A percentile compares a stretch with the other conserved stretches of the same genome.
phyloP scores from a whole-genome alignment of 2,797 vertebrate genomes.

The Myoxocephalus aenaeus region DNA sequence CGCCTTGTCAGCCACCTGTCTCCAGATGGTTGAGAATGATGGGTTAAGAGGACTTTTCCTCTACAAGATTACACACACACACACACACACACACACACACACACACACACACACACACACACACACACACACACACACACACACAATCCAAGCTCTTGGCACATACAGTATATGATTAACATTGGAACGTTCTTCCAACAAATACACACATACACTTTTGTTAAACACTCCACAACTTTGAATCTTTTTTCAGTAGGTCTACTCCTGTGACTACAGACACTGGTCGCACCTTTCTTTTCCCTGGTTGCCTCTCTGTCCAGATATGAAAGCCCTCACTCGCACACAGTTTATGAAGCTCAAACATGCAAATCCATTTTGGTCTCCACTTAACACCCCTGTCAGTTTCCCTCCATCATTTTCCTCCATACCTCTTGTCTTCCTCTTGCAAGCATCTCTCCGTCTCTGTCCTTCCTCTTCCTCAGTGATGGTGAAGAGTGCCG shows the following conservation, averaged over 20 bases:
- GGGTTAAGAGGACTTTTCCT: conserved; percentile 22
- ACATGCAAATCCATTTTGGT: background rate
- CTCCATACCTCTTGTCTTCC: conserved; percentile 83
- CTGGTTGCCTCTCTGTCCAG: conserved; percentile 29
- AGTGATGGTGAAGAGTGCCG: conserved; percentile 93
- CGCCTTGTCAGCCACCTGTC: conserved; percentile 55
- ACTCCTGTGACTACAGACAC: conserved; percentile 10
- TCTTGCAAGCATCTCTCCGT: conserved; percentile 82
- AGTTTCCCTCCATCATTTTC: conserved; percentile 4
- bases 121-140: background rate
- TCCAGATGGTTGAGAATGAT: conserved; percentile 38
- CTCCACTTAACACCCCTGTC: background rate
- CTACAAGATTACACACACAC: conserved; percentile 28
- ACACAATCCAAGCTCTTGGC: background rate
- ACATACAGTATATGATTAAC: background rate
- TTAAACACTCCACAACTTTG: conserved; percentile 5
- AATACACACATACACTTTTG: background rate
- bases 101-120: background rate
- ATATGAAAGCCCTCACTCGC: conserved; percentile 9
- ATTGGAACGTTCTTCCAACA: background rate
- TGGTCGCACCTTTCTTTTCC: conserved; percentile 23
- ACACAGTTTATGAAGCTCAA: background rate
- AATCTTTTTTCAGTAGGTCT: background rate
- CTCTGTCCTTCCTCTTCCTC: conserved; percentile 96
- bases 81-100: background rate